phyloP scores from a whole-genome alignment of 2,113 vertebrate species.

The Numenius arquata region DNA sequence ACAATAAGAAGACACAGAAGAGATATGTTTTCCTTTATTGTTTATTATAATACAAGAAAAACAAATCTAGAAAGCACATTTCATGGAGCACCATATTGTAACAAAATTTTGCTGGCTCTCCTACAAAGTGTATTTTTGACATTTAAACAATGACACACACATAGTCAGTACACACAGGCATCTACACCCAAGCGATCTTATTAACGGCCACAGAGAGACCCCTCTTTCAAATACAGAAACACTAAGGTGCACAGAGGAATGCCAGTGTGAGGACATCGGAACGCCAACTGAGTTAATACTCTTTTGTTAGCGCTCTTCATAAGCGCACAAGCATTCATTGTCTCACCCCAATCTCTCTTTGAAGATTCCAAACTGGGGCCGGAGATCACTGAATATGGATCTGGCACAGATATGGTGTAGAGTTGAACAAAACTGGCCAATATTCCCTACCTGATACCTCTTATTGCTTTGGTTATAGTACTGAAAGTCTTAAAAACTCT shows the following conservation, averaged over 20 bases:
- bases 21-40: conserved; percentile 57
- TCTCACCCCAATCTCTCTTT: conserved; percentile 14
- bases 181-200: conserved; percentile 46
- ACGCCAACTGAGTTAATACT: conserved; percentile 74
- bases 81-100: conserved; percentile 76
- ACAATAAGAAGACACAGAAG: conserved; percentile 51
- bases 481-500: conserved; percentile 57
- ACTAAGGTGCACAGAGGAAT: conserved; percentile 35
- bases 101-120: conserved; percentile 71
- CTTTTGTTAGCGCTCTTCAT: conserved; percentile 82
- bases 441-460: conserved; percentile 72
- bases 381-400: conserved; percentile 10
- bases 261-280: conserved; percentile 75
- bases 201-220: conserved; percentile 10
- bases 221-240: conserved; percentile 36
- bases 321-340: conserved; percentile 59
- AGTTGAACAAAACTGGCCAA: conserved; percentile 75
- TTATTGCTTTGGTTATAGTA: conserved; percentile 80
- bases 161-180: conserved; percentile 39
- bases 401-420: conserved; percentile 35
- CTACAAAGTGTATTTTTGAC: conserved; percentile 69
- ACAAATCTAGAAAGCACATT: conserved; percentile 75
- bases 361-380: conserved; percentile 24
- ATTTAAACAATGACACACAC: conserved; percentile 68
- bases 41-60: conserved; percentile 78